phyloP scores from a whole-genome alignment of 2,797 vertebrate genomes.

The Fundulus diaphanus region DNA sequence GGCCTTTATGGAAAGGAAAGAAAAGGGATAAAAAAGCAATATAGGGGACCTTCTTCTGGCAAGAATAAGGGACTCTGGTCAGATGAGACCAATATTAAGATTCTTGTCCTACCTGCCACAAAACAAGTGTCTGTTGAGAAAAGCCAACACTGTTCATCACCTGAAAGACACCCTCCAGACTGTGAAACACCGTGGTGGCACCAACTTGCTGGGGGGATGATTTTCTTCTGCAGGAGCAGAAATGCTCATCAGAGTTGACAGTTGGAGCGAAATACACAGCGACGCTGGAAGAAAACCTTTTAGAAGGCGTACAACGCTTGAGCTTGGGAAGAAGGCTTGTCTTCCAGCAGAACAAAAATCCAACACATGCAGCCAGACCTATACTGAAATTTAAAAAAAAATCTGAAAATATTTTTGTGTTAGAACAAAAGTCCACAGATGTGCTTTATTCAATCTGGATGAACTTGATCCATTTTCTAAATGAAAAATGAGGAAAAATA shows the following conservation, averaged over 20 bases:
- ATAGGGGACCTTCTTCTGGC: neutral
- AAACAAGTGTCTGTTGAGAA: neutral
- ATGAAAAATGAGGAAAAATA: no score
- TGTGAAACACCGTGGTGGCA: neutral
- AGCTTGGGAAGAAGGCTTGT: neutral
- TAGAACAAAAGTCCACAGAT: neutral
- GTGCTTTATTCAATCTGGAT: neutral
- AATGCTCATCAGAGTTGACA: neutral
- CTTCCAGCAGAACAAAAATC: neutral
- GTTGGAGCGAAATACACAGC: no score
- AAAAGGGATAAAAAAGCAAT: neutral
- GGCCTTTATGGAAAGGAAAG: neutral
- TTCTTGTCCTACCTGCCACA: neutral
- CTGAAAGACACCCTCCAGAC: no score
- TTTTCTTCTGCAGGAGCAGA: neutral
- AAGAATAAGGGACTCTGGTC: neutral
- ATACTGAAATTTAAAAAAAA: neutral
- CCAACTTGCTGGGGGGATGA: no score
- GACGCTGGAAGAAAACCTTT: neutral
- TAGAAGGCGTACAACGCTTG: neutral
- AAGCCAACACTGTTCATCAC: neutral
- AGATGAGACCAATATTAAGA: no score
- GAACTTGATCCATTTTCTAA: neutral
- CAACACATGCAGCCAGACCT: neutral
- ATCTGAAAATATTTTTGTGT: no score